These are phyloP conservation scores for Ennomos quercinarius DNA, from an alignment of 2,888 invertebrate genomes.

Conservation along the genomic window DNA sequence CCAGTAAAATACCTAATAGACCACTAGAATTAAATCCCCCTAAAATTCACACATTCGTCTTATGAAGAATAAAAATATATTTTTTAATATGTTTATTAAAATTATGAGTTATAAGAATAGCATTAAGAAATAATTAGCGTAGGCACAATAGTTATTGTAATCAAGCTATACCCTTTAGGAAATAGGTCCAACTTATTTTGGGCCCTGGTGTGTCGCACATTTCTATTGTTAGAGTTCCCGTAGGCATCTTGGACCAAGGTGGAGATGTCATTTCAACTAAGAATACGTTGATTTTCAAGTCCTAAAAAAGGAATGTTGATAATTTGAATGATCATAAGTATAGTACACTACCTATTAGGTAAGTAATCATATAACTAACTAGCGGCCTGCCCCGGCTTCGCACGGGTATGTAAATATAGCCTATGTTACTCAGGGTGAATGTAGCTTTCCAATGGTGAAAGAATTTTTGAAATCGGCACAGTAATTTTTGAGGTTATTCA, in stretches of 20 bases:
- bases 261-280: conserved; percentile 51
- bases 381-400: too few species aligned
- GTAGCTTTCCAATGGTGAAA: too few species aligned
- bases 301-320: conserved; percentile 50
- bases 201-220: conserved; percentile 64
- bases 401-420: too few species aligned
- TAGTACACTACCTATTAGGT: neutral
- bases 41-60: too few species aligned
- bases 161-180: conserved; percentile 66
- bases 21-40: too few species aligned
- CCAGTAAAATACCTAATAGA: too few species aligned
- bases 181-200: conserved; percentile 73
- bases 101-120: conserved; percentile 25
- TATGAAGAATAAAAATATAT: too few species aligned
- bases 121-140: conserved; percentile 23
- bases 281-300: conserved; percentile 62
- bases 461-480: too few species aligned
- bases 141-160: conserved; percentile 33
- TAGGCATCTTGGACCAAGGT: conserved; percentile 54
- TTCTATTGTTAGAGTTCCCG: conserved; percentile 71
- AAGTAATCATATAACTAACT: too few species aligned
- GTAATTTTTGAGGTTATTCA: too few species aligned
- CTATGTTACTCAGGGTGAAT: too few species aligned
- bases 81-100: conserved; percentile 36
- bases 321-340: neutral